These are phyloP conservation scores for Halcyon chelicuti DNA, from an alignment of 2,797 vertebrate genomes.

Conservation along the genomic window DNA sequence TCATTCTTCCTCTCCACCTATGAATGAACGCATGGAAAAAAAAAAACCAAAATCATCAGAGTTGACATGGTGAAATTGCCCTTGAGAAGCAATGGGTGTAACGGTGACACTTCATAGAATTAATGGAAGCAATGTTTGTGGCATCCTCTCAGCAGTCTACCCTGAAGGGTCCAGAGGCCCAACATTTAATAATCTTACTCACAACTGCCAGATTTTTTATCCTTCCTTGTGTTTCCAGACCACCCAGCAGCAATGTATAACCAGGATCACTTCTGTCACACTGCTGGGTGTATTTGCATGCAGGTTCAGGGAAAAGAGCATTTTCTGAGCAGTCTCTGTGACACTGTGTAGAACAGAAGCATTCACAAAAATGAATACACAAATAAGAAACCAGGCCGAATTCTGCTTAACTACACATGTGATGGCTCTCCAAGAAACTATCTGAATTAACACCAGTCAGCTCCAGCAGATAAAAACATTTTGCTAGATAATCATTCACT, in stretches of 20 bases:
- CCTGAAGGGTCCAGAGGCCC: not conserved
- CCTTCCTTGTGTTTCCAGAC: not conserved
- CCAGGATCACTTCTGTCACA: not conserved
- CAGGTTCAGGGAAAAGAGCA: not conserved
- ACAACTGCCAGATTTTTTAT: not conserved
- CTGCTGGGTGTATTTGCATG: not conserved
- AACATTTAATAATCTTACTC: not conserved
- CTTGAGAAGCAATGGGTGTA: conserved; percentile 18
- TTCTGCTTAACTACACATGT: not conserved
- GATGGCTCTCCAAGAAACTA: not conserved
- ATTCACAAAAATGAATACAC: not conserved
- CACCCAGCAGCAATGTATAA: not conserved
- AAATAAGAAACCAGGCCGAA: not conserved
- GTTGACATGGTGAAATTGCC: not conserved
- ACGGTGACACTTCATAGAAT: not conserved
- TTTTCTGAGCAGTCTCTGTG: not conserved
- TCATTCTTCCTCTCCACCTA: not conserved
- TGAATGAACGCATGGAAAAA: not conserved
- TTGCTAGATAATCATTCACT: not conserved
- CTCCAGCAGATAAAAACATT: not conserved
- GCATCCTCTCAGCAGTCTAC: not conserved
- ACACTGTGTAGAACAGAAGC: not conserved
- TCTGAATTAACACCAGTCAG: not conserved
- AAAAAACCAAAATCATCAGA: conserved; percentile 30
- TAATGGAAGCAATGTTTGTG: not conserved